Evolutionary conservation across 2,113 vertebrate genomes (phyloP).

Genomic region (Callospermophilus lateralis): DNA sequence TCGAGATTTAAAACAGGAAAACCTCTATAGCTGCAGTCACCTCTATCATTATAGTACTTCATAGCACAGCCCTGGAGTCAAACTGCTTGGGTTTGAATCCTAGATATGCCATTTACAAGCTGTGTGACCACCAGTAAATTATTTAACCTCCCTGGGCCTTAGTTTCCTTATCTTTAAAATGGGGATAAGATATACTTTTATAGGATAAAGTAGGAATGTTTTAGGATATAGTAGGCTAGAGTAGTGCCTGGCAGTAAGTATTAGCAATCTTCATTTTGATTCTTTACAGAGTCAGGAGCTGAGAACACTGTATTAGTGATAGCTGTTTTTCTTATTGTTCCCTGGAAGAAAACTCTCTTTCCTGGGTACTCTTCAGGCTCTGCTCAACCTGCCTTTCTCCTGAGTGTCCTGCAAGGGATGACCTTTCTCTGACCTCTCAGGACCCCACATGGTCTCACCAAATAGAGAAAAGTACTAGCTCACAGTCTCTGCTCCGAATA

Average conservation of each 20-base stretch:
- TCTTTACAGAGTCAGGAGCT: neutral
- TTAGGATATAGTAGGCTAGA: neutral
- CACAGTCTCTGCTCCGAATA: neutral
- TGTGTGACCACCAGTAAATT: neutral
- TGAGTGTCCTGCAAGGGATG: neutral
- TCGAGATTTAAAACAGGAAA: neutral
- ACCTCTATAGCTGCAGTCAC: neutral
- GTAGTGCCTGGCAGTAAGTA: neutral
- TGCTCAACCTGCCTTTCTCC: neutral
- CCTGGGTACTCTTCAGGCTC: neutral
- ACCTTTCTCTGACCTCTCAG: neutral
- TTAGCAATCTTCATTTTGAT: neutral
- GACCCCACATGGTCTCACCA: neutral
- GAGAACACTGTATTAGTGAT: no score
- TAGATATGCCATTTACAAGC: neutral
- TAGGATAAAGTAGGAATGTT: neutral
- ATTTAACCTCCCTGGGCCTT: neutral
- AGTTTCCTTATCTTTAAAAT: neutral
- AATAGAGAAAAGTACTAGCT: neutral
- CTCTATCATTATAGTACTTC: neutral
- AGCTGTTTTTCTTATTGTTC: neutral
- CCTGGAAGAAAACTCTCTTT: neutral
- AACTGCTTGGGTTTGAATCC: neutral
- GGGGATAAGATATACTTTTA: neutral
- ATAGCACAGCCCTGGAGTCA: neutral